Evolutionary conservation across 2,888 invertebrate genomes (phyloP).

Genomic region (Caenorhabditis wallacei): DNA sequence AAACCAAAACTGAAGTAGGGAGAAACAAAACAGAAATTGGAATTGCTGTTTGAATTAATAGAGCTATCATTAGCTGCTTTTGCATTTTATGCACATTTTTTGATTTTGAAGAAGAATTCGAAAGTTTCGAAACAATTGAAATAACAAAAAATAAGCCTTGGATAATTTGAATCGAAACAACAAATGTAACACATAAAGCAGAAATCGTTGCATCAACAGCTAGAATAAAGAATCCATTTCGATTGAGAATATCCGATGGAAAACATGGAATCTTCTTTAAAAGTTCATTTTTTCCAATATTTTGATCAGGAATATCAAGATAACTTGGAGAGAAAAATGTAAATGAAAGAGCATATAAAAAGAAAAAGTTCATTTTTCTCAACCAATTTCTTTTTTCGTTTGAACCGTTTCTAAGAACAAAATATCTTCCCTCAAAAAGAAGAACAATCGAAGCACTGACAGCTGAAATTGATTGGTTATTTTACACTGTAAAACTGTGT

Average conservation of each 20-base stretch:
- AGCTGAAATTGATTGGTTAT: background rate
- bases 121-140: constrained; percentile 9
- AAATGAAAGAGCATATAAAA: background rate
- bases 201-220: constrained; percentile 19
- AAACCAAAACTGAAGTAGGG: background rate
- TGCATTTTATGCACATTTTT: constrained; percentile 23
- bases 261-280: constrained; percentile 19
- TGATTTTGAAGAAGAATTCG: background rate
- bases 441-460: constrained; percentile 17
- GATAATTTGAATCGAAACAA: background rate
- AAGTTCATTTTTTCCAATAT: background rate
- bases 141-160: constrained; percentile 21
- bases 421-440: constrained; percentile 33
- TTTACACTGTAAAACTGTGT: too few species aligned
- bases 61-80: constrained; percentile 16
- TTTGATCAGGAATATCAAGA: constrained; percentile 13
- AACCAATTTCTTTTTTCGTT: background rate
- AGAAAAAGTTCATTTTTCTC: constrained; percentile 1
- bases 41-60: constrained; percentile 21
- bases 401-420: constrained; percentile 11
- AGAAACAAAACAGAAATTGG: constrained; percentile 16
- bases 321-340: constrained; percentile 4
- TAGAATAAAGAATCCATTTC: constrained; percentile 24
- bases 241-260: constrained; percentile 14
- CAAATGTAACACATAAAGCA: background rate